Evolutionary conservation across 1,140 invertebrate species (phyloP).

Genomic region (Calosoma granatense): DNA sequence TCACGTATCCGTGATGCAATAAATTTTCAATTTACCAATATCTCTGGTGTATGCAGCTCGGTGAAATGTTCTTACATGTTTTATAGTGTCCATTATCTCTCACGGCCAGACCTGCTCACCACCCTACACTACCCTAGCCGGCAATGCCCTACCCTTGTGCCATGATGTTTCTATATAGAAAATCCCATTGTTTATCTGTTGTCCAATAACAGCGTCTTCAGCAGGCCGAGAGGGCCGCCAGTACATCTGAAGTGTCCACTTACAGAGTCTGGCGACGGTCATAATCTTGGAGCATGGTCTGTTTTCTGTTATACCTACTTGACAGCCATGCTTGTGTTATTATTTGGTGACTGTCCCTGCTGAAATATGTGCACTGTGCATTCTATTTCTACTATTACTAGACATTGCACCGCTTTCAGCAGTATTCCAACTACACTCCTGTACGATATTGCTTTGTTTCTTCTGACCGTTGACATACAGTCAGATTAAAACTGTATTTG

Average conservation of each 20-base stretch:
- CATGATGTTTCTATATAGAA: slow-evolving; percentile 6
- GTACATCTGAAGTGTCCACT: slow-evolving; percentile 4
- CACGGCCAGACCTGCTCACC: neutral
- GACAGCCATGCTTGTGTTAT: neutral
- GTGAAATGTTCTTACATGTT: slow-evolving; percentile 5
- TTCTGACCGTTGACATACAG: too few relatives aligned
- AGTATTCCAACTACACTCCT: too few relatives aligned
- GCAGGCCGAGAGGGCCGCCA: neutral
- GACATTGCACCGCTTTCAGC: too few relatives aligned
- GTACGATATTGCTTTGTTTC: too few relatives aligned
- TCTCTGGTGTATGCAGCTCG: neutral
- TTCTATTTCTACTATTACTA: too few relatives aligned
- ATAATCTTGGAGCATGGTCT: neutral
- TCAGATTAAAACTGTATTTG: too few relatives aligned
- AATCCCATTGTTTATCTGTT: slow-evolving; percentile 8
- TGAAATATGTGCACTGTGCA: too few relatives aligned
- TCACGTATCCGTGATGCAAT: neutral
- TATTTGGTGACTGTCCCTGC: neutral
- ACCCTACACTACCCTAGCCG: neutral
- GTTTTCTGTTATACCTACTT: slow-evolving; percentile 1
- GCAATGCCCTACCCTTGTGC: neutral
- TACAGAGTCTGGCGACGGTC: slow-evolving; percentile 3
- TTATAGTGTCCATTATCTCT: slow-evolving; percentile 8
- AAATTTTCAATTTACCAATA: slow-evolving; percentile 6
- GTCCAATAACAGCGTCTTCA: neutral